A percentile compares a stretch with the other conserved stretches of the same genome.
phyloP scores from a whole-genome alignment of 2,113 vertebrate species.

The Coturnix japonica region DNA sequence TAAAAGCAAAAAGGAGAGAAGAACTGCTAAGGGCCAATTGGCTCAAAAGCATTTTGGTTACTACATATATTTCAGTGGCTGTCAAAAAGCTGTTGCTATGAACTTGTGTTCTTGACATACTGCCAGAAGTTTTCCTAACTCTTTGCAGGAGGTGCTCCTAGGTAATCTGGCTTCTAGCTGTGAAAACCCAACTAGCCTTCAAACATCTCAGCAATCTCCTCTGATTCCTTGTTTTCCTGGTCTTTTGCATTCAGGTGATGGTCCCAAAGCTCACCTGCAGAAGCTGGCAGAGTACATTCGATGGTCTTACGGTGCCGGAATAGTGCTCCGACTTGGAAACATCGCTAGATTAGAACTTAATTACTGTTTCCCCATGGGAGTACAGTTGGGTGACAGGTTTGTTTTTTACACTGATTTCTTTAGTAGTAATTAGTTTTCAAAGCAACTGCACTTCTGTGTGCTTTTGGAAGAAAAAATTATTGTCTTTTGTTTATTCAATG shows the following conservation, averaged over 20 bases:
- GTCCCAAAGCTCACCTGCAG: constrained; percentile 89
- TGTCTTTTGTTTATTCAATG: neutral
- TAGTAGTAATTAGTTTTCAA: neutral
- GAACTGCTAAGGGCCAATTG: neutral
- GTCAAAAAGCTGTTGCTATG: neutral
- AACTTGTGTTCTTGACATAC: neutral
- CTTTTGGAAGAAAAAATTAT: neutral
- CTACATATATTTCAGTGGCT: neutral
- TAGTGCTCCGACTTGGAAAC: constrained; percentile 93
- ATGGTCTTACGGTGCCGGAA: constrained; percentile 93
- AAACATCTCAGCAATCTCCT: neutral
- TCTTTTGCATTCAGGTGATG: constrained; percentile 81
- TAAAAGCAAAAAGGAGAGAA: neutral
- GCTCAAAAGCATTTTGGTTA: neutral
- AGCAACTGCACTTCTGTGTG: neutral
- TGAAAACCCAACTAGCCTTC: neutral
- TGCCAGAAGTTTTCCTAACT: neutral
- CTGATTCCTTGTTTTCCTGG: neutral
- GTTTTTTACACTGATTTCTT: neutral
- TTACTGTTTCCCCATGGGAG: constrained; percentile 96
- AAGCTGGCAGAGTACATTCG: constrained; percentile 91
- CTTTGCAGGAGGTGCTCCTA: neutral
- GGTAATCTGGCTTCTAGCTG: neutral
- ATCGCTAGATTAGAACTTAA: constrained; percentile 96
- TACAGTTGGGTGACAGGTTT: constrained; percentile 93